phyloP scores from a whole-genome alignment of 2,113 vertebrate genomes.

The Chaenogobius annularis region DNA sequence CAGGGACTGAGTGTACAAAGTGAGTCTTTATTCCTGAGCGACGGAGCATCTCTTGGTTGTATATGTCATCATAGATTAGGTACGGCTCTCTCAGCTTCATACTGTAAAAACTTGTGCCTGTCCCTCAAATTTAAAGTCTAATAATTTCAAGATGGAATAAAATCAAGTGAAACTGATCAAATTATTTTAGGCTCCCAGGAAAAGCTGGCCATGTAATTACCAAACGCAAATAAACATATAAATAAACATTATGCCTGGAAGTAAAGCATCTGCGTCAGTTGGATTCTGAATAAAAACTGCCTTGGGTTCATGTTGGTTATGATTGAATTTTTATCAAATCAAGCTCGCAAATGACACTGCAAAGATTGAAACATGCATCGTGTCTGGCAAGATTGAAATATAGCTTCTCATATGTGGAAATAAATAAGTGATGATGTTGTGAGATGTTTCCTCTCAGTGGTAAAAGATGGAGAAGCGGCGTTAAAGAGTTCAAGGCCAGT shows the following conservation, averaged over 20 bases:
- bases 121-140: conserved; percentile 8
- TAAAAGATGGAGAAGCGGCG: conserved; percentile 34
- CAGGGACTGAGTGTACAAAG: conserved; percentile 50
- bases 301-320: conserved; percentile 15
- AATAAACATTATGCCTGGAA: conserved; percentile 45
- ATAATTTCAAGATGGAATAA: conserved; percentile 4
- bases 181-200: conserved; percentile 18
- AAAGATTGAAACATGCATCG: conserved; percentile 43
- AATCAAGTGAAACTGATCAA: conserved; percentile 23
- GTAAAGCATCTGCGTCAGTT: conserved; percentile 27
- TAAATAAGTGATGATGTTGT: conserved; percentile 73
- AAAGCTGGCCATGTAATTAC: conserved; percentile 30
- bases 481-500: conserved; percentile 53
- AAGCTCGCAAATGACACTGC: conserved; percentile 36
- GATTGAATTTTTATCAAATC: conserved; percentile 48
- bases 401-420: conserved; percentile 49
- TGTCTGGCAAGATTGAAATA: conserved; percentile 59
- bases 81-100: conserved; percentile 30
- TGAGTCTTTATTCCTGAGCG: conserved; percentile 54
- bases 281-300: conserved; percentile 30
- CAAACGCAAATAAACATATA: conserved; percentile 40
- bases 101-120: conserved; percentile 6
- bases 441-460: conserved; percentile 56
- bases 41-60: conserved; percentile 50
- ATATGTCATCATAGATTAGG: conserved; percentile 56